Base-by-base conservation (phyloP, 2,888 invertebrate species). In the Coecobrya sp. region DNA sequence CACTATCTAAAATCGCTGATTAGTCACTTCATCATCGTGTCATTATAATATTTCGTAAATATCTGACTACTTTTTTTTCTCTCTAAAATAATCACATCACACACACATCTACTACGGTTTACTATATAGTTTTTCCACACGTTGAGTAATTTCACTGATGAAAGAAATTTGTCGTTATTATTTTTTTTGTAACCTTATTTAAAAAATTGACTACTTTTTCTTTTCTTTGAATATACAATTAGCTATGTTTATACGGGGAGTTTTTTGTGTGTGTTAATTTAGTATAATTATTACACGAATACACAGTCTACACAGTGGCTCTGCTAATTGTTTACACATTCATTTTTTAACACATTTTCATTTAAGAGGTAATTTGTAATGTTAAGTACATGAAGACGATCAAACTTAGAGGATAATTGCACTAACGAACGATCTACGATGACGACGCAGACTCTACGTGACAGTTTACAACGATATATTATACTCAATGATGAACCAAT, bases 11-110 rank as follows among this genome's bases (percentile, higher is more conserved):
- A 25, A 70, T 5, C 68, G 19, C n/a, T 70, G 68, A 36, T 65
- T 65, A 70, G 68, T 70, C 68, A 70, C 36, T 70, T 70, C 30
- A 36, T 70, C 36, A 70, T 70, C 68, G 68, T 65, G 65, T 70
- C 68, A 16, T 70, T 16, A 70, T 70, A 3, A 52, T 52, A 52
- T 16, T 8, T n/a, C 16, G n/a, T 70, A 36, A 36, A 68, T 30
- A 30, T 68, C 16, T 30, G 27, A 30, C 30, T 16, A 27, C 0
- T 36, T 36, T 70, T 16, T 10, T 70, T 27, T 27, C n/a, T 19
- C 8, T 36, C 68, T 30, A 36, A 70, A 70, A 36, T 70, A 68
- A 70, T 65, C 36, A 36, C 68, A 70, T n/a, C n/a, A 4, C 68
- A 70, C 68, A 36, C 68, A 70, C 68, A 70, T 36, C n/a, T 36